A percentile compares a stretch with the other conserved stretches of the same genome.
phyloP scores from a whole-genome alignment of 2,888 invertebrate species.

The Volucella inflata region DNA sequence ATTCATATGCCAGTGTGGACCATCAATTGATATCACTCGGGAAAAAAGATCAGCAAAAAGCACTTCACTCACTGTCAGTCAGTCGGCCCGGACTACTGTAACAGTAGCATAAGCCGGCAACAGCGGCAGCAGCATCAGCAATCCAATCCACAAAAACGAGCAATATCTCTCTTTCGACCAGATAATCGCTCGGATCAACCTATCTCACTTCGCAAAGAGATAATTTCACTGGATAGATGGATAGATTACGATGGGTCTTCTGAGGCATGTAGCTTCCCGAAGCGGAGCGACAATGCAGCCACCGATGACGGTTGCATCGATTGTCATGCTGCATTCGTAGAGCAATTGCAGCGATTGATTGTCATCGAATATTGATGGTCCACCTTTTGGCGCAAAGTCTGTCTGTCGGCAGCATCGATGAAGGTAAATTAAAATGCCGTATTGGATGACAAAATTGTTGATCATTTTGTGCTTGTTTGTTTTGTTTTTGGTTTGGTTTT shows the following conservation, averaged over 20 bases:
- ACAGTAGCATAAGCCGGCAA: slow-evolving; percentile 8
- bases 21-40: slow-evolving; percentile 67
- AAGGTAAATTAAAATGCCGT: slow-evolving; percentile 75
- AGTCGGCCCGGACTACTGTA: slow-evolving; percentile 46
- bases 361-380: slow-evolving; percentile 75
- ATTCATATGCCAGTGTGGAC: slow-evolving; percentile 70
- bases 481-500: slow-evolving; percentile 8
- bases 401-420: slow-evolving; percentile 68
- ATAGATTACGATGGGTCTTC: slow-evolving; percentile 55
- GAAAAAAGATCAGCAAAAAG: slow-evolving; percentile 43
- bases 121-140: background rate
- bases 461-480: slow-evolving; percentile 18
- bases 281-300: slow-evolving; percentile 40
- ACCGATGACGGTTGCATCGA: slow-evolving; percentile 52
- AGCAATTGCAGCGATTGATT: slow-evolving; percentile 74
- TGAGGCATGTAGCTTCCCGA: slow-evolving; percentile 30
- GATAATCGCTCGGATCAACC: slow-evolving; percentile 73
- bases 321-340: slow-evolving; percentile 73
- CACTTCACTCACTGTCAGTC: slow-evolving; percentile 72
- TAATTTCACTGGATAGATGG: slow-evolving; percentile 70
- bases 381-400: slow-evolving; percentile 73
- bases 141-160: slow-evolving; percentile 17
- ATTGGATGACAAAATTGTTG: slow-evolving; percentile 67
- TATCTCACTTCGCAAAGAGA: slow-evolving; percentile 68
- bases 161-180: slow-evolving; percentile 53